Evolutionary conservation across 2,888 invertebrate species (phyloP).

Genomic region (Peribatodes rhomboidaria): DNA sequence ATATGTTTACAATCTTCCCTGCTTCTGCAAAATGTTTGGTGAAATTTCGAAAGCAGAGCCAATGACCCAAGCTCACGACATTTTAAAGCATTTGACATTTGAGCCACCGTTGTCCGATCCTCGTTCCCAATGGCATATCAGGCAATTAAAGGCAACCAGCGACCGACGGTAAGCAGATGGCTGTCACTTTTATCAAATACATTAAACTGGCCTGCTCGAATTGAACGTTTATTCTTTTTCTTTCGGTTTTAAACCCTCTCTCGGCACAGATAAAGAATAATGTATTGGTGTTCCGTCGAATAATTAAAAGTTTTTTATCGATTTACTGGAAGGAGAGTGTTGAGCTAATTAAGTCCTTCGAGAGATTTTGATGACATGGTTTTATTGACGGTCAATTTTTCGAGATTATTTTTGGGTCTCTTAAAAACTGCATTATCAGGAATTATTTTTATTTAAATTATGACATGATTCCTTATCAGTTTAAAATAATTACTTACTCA

Average conservation of each 20-base stretch:
- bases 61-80: slow-evolving; percentile 45
- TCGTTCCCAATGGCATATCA: slow-evolving; percentile 74
- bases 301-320: slow-evolving; percentile 81
- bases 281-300: slow-evolving; percentile 76
- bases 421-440: neutral
- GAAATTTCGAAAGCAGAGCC: slow-evolving; percentile 40
- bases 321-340: slow-evolving; percentile 62
- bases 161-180: slow-evolving; percentile 80
- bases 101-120: slow-evolving; percentile 46
- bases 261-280: slow-evolving; percentile 78
- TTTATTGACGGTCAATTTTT: slow-evolving; percentile 14
- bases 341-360: slow-evolving; percentile 71
- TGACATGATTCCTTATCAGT: neutral
- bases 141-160: slow-evolving; percentile 79
- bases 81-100: slow-evolving; percentile 51
- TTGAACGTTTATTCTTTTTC: slow-evolving; percentile 78
- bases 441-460: neutral
- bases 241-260: slow-evolving; percentile 72
- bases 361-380: slow-evolving; percentile 45
- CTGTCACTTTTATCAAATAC: slow-evolving; percentile 85
- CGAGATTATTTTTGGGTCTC: slow-evolving; percentile 1
- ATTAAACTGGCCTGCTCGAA: slow-evolving; percentile 80
- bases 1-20: too few species aligned
- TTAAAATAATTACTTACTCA: neutral
- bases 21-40: slow-evolving; percentile 18